These are phyloP conservation scores for Pristionchus arcanus DNA, from an alignment of 2,888 invertebrate genomes.

Conservation along the genomic window DNA sequence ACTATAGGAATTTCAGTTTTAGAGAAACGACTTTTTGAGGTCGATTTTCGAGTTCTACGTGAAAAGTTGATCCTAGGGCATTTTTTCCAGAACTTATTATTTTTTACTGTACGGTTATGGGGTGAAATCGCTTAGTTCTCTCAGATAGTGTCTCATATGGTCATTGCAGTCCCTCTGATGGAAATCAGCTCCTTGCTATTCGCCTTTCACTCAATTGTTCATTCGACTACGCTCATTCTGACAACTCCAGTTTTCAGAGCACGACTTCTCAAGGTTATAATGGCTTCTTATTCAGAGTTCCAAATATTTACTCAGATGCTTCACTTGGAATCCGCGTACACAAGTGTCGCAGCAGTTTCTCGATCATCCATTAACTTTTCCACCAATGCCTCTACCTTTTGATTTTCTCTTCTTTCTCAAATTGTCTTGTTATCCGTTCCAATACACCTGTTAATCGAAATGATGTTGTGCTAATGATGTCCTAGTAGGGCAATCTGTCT, in stretches of 20 bases:
- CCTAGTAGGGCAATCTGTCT: too few relatives aligned
- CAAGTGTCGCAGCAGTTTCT: neutral
- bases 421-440: neutral
- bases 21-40: too few relatives aligned
- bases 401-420: neutral
- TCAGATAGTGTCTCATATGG: too few relatives aligned
- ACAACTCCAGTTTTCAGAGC: neutral
- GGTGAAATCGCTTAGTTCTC: too few relatives aligned
- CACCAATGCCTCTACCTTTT: neutral
- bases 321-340: neutral
- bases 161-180: neutral
- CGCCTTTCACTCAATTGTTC: neutral
- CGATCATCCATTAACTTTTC: neutral
- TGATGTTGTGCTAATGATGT: too few relatives aligned
- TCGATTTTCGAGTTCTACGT: too few relatives aligned
- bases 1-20: too few relatives aligned
- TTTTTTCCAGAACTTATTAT: too few relatives aligned
- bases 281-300: too few relatives aligned
- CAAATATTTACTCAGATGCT: too few relatives aligned
- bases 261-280: neutral
- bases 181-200: neutral
- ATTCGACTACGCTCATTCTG: neutral
- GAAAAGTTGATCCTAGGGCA: too few relatives aligned
- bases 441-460: neutral
- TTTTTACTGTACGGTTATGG: too few relatives aligned